These are phyloP conservation scores for Rhinolophus ferrumequinum DNA, from an alignment of 2,113 vertebrate species.

Conservation along the genomic window DNA sequence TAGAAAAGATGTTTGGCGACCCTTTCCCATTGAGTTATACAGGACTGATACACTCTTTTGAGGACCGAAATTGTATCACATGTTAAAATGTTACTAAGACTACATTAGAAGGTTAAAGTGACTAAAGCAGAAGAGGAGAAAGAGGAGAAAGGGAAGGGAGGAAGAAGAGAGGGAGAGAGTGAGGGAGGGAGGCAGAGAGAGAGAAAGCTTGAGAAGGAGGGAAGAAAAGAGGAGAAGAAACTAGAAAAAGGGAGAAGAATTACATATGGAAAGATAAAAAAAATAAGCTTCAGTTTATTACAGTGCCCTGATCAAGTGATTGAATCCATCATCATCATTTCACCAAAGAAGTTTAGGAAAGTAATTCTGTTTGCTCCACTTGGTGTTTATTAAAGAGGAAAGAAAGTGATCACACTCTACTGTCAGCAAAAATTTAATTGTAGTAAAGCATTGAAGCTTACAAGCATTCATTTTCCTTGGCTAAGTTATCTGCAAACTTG, in stretches of 20 bases:
- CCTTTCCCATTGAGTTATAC: neutral
- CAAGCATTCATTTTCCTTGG: conserved; percentile 28
- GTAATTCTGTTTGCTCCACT: conserved; percentile 60
- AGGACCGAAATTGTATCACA: neutral
- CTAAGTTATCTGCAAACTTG: conserved; percentile 48
- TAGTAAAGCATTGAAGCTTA: conserved; percentile 8
- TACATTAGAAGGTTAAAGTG: neutral
- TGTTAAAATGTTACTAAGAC: neutral
- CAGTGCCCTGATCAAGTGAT: neutral
- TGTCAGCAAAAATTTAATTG: conserved; percentile 69
- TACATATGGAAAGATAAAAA: neutral
- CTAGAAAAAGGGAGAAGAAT: neutral
- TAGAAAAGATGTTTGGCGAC: neutral
- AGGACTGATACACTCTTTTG: neutral
- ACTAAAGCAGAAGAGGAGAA: neutral
- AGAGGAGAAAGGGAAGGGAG: neutral
- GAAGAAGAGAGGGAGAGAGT: no score
- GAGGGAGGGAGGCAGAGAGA: neutral
- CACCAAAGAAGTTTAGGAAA: conserved; percentile 50
- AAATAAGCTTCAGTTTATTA: neutral
- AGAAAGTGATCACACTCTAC: conserved; percentile 47
- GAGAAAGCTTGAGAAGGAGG: neutral
- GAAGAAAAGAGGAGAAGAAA: neutral
- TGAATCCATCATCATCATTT: conserved; percentile 33
- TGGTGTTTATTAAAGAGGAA: conserved; percentile 65